Base-by-base conservation (phyloP, 1,140 invertebrate genomes). In the Aphelinus atriplicis region DNA sequence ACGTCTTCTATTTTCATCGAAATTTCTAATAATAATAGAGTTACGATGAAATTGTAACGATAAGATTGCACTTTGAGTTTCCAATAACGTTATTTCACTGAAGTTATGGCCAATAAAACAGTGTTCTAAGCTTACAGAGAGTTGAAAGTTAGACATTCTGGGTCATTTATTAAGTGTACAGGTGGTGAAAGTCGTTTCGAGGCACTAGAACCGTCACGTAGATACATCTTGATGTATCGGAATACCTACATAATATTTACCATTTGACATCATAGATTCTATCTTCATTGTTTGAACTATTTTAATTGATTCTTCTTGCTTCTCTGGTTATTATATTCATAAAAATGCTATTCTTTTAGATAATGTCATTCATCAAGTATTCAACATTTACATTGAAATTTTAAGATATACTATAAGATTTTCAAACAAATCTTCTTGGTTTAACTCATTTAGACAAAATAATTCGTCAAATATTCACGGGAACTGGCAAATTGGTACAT, bases 151-250 rank as follows among this genome's bases (percentile, higher is more conserved):
- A 57, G 51, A 63, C 68, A 74, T 69, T 74, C 65, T 43, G 57
- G 58, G 46, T 68, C 72, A 57, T 69, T 74, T 74, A 74, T 74
- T 74, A 74, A 63, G 53, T 46, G 64, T 51, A 56, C 72, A 74
- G 72, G 65, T 68, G 65, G 72, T 74, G 72, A 74, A 74, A 74
- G 72, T 69, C 65, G 63, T 69, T 74, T 74, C n/a, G 51, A 62
- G 57, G 43, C 48, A 42, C 53, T 55, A 47, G 55, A 73, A 46
- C 48, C 10, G 51, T 64, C 53, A 57, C 56, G 48, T 67, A 62
- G 72, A 73, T 67, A 26, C 26, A 26, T 26, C 26, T 26, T 26
- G 0, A 26, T 73, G 53, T 67, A 68, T 68, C 67, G 64, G 50
- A 53, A 55, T 55, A 50, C 6, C 71, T 60, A 73, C 66, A 47